Evolutionary conservation across 2,888 invertebrate species (phyloP).

Genomic region (Piscicola geometra): DNA sequence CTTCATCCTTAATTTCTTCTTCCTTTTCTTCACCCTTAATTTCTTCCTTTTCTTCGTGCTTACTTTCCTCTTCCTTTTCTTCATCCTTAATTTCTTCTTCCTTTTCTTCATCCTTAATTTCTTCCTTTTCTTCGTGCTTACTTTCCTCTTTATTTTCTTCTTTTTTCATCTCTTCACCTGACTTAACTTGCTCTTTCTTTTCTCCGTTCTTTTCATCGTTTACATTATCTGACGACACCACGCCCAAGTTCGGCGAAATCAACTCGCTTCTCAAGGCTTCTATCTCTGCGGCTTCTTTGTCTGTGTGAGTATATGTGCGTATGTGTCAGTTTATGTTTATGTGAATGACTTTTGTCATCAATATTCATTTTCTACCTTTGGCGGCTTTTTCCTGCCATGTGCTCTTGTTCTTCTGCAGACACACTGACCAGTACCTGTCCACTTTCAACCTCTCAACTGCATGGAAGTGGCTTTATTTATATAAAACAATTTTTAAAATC

Average conservation of each 20-base stretch:
- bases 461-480: background rate
- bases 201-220: background rate
- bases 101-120: background rate
- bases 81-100: too few species aligned
- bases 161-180: too few species aligned
- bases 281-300: background rate
- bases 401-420: constrained; percentile 73
- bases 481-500: background rate
- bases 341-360: background rate
- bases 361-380: too few species aligned
- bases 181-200: too few species aligned
- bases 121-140: constrained; percentile 3
- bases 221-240: constrained; percentile 10
- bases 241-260: constrained; percentile 34
- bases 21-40: too few species aligned
- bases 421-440: constrained; percentile 73
- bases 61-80: too few species aligned
- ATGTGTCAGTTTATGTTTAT: too few species aligned
- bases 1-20: too few species aligned
- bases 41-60: too few species aligned
- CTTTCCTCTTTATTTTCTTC: too few species aligned
- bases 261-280: background rate
- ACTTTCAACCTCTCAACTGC: constrained; percentile 53
- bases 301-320: background rate
- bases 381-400: constrained; percentile 64